Percentiles rank a stretch among this genome's conserved stretches.
Conservation (phyloP, 2,888 invertebrate species). For the Volucella inflata region DNA sequence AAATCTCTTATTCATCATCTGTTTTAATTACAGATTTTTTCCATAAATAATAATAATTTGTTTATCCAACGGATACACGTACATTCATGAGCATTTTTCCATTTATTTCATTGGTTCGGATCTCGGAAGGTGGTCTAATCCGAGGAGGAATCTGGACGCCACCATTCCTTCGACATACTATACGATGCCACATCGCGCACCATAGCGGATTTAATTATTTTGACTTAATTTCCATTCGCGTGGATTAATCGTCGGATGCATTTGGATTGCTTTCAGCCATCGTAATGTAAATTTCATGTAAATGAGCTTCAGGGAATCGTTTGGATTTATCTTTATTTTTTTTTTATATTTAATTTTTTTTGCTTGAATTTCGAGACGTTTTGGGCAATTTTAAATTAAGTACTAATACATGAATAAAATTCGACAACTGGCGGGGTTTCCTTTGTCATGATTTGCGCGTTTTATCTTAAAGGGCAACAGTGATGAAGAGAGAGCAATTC, state of each 20-base stretch:
- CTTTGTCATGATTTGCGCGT: no score
- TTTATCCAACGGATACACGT: not conserved
- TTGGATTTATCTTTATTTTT: no score
- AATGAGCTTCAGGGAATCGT: slow-evolving; percentile 6
- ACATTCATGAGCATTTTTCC: not conserved
- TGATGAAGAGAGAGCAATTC: no score
- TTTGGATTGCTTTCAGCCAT: slow-evolving; percentile 18
- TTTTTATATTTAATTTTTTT: no score
- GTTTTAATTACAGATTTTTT: slow-evolving; percentile 3
- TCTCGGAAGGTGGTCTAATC: slow-evolving; percentile 15
- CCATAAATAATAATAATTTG: slow-evolving; percentile 30
- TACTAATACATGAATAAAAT: no score
- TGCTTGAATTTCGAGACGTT: no score
- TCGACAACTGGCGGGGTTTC: no score
- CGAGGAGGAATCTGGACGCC: slow-evolving; percentile 12
- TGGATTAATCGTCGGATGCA: slow-evolving; percentile 32
- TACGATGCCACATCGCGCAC: not conserved
- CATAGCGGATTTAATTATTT: slow-evolving; percentile 19
- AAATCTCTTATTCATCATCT: not conserved
- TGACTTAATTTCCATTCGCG: slow-evolving; percentile 11
- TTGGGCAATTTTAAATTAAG: no score
- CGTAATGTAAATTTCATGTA: slow-evolving; percentile 38
- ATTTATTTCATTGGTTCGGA: slow-evolving; percentile 1
- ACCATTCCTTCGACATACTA: not conserved
- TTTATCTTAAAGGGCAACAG: no score